phyloP scores from a whole-genome alignment of 2,888 invertebrate genomes.

The Chironomus tentans region DNA sequence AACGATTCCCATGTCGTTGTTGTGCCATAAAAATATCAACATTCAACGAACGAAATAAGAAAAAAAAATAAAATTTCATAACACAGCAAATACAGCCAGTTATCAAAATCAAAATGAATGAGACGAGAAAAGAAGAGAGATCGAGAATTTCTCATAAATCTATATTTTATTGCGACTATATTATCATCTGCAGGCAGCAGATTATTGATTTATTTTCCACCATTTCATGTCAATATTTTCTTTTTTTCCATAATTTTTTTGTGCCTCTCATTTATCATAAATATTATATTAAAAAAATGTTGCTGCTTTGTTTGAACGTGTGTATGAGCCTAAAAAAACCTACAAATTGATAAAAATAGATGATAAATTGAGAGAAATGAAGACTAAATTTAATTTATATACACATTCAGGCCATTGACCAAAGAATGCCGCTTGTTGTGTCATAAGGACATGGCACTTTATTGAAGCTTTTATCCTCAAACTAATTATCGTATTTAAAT shows the following conservation, averaged over 20 bases:
- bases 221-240: neutral
- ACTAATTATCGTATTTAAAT: neutral
- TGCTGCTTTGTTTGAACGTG: neutral
- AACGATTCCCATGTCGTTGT: no score
- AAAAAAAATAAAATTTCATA: neutral
- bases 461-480: neutral
- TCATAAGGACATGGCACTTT: neutral
- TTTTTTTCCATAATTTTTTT: neutral
- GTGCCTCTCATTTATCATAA: neutral
- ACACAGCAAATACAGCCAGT: neutral
- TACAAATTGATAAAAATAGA: neutral
- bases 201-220: slow-evolving; percentile 4
- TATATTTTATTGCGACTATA: slow-evolving; percentile 4
- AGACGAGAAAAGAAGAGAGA: neutral
- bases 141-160: neutral
- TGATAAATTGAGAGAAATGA: no score
- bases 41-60: neutral
- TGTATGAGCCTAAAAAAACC: neutral
- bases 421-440: no score
- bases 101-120: neutral
- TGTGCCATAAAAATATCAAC: neutral
- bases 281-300: neutral
- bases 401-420: neutral
- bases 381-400: no score
- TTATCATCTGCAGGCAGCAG: neutral